These are phyloP conservation scores for Phragmatobia fuliginosa DNA, from an alignment of 2,888 invertebrate species.

Conservation along the genomic window DNA sequence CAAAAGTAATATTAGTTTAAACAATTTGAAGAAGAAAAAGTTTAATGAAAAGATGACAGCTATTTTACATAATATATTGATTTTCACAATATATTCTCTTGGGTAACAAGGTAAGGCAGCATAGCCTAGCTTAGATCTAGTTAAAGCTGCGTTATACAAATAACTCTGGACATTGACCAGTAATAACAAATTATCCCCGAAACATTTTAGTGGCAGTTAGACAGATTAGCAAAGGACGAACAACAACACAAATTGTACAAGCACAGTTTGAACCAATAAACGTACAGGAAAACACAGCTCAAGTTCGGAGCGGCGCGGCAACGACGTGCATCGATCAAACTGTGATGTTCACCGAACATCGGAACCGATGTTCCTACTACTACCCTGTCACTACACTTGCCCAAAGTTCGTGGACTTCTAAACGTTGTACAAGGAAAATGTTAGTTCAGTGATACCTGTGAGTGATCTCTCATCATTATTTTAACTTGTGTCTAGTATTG, in stretches of 20 bases:
- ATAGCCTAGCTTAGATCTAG: no score
- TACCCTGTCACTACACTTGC: not conserved
- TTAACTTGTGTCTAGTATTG: not conserved
- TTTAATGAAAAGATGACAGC: no score
- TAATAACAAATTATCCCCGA: no score
- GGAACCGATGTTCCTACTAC: not conserved
- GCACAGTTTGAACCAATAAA: not conserved
- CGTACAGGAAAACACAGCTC: not conserved
- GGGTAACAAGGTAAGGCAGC: no score
- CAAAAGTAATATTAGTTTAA: no score
- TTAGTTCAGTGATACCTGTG: not conserved
- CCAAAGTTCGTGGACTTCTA: not conserved
- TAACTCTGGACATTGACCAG: not conserved
- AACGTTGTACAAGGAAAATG: not conserved
- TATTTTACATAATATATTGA: no score
- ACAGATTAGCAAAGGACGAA: not conserved
- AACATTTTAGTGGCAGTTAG: not conserved
- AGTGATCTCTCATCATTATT: not conserved
- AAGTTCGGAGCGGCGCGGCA: not conserved
- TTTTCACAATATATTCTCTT: no score
- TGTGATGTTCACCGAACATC: not conserved
- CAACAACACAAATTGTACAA: not conserved
- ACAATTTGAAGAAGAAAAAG: no score
- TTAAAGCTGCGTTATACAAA: no score
- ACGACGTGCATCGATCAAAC: slow-evolving; percentile 14